Evolutionary conservation across 2,888 invertebrate genomes (phyloP), one percentile per base, ranked within the genome.

Genomic region (Ernsta delagoae): DNA sequence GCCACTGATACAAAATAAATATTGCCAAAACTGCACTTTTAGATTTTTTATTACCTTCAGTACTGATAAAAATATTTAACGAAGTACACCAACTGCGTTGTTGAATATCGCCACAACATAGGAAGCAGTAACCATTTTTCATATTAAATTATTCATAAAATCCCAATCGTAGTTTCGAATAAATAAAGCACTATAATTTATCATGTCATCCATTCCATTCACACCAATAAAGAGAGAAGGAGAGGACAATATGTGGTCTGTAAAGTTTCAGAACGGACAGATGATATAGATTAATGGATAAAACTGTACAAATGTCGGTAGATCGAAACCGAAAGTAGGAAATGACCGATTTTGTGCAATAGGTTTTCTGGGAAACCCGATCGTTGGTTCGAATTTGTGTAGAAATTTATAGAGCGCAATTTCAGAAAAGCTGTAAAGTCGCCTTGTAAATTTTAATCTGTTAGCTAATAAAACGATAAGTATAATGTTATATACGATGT

Each of bases 271-370:
- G 34, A 5, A 5, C 41, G 4, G 69, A 69, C 69, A 59, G 57
- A 48, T 62, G 61, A 68, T 68, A 57, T 53, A 31, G 59, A 69
- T 69, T 63, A 62, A 63, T 69, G 69, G 57, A 8, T 12, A 54
- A n/a, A 60, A 24, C 43, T 24, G 24, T n/a, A 50, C 4, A 16
- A 57, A 43, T 61, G 67, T 54, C 16, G 36, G 67, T 45, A 60
- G 8, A 67, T 68, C 61, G 61, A 68, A 68, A 68, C 57, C 6
- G 59, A 59, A 64, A 64, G 53, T 64, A 70, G 69, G 69, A 70
- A 70, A 64, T 64, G 69, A 9, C 64, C 69, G 64, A 64, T 63
- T 70, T 64, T 45, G 54, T 39, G 16, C 36, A 64, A 64, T 31
- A 43, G 45, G 54, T 70, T 53, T 70, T 59, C 69, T 53, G 53